phyloP scores from a whole-genome alignment of 2,888 invertebrate species.

The Mylabris sibirica region DNA sequence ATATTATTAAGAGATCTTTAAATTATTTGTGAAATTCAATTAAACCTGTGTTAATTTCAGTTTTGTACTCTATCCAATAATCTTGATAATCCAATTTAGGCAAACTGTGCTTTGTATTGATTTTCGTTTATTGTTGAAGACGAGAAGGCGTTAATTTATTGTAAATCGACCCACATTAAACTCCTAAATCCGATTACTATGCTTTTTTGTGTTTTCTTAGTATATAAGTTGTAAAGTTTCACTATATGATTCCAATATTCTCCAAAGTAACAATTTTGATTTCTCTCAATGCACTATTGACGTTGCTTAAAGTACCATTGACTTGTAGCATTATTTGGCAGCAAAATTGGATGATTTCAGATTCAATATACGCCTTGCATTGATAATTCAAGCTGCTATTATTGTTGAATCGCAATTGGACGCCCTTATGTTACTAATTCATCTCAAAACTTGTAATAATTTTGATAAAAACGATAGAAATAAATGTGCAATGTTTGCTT shows the following conservation, averaged over 20 bases:
- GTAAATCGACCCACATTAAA: not conserved
- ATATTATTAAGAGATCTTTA: not conserved
- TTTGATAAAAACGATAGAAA: slow-evolving; percentile 16
- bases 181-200: not conserved
- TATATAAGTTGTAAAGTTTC: not conserved
- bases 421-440: no score
- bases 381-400: not conserved
- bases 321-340: not conserved
- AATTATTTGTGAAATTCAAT: not conserved
- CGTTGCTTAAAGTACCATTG: not conserved
- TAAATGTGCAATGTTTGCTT: slow-evolving; percentile 30
- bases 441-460: slow-evolving; percentile 9
- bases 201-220: not conserved
- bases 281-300: not conserved
- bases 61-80: not conserved
- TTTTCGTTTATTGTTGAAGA: slow-evolving; percentile 1
- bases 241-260: not conserved
- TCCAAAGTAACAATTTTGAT: not conserved
- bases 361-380: not conserved
- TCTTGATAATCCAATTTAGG: slow-evolving; percentile 8
- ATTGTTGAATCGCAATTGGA: not conserved
- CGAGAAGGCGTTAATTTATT: slow-evolving; percentile 5
- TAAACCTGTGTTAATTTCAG: not conserved
- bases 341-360: not conserved
- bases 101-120: not conserved